These are phyloP conservation scores for Tineola bisselliella DNA, from an alignment of 2,888 invertebrate species.

Conservation along the genomic window DNA sequence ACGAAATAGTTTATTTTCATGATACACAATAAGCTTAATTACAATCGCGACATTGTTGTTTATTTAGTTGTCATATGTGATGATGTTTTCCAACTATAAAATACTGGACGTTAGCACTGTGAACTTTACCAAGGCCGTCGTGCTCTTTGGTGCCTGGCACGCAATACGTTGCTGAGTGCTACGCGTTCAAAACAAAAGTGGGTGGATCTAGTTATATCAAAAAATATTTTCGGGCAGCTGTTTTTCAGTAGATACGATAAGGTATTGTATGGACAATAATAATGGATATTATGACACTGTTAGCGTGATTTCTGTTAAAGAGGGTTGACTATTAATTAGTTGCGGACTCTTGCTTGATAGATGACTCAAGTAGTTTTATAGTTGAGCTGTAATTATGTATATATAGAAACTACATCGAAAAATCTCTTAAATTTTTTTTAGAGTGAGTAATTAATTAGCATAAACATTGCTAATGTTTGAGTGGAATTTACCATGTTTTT, in stretches of 20 bases:
- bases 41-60: not conserved
- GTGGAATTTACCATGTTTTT: slow-evolving; percentile 7
- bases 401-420: not conserved
- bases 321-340: slow-evolving; percentile 15
- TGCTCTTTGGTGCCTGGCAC: slow-evolving; percentile 53
- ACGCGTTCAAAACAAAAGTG: slow-evolving; percentile 33
- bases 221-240: not conserved
- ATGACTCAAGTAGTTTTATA: not conserved
- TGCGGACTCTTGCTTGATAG: slow-evolving; percentile 16
- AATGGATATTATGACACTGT: not conserved
- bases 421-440: not conserved
- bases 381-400: slow-evolving; percentile 23
- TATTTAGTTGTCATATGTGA: slow-evolving; percentile 6
- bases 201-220: slow-evolving; percentile 36
- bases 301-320: not conserved
- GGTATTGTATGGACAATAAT: not conserved
- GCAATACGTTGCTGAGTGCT: slow-evolving; percentile 16
- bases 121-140: slow-evolving; percentile 61
- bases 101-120: slow-evolving; percentile 25
- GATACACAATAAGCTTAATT: not conserved
- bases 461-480: slow-evolving; percentile 10
- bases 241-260: not conserved
- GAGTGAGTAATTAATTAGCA: slow-evolving; percentile 15
- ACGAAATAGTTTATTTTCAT: not conserved
- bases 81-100: slow-evolving; percentile 1